These are phyloP conservation scores for Atta cephalotes DNA, from an alignment of 1,140 invertebrate genomes.

Conservation along the genomic window DNA sequence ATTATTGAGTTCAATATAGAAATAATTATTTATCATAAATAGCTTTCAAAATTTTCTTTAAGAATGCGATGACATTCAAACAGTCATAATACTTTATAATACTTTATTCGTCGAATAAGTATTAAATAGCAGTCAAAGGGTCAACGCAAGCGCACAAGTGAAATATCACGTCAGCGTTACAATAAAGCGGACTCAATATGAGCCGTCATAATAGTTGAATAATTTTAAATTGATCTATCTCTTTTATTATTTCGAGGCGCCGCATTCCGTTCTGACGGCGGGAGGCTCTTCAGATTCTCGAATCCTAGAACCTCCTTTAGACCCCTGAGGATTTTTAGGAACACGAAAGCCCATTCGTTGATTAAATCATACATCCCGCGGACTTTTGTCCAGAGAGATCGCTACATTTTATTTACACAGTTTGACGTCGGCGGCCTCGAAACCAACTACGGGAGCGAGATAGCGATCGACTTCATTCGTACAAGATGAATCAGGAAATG, in stretches of 20 bases:
- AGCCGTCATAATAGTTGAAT: constrained; percentile 79
- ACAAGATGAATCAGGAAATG: background rate
- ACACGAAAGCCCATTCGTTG: constrained; percentile 37
- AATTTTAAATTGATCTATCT: constrained; percentile 79
- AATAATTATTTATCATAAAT: background rate
- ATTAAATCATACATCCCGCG: constrained; percentile 14
- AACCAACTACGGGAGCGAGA: constrained; percentile 20
- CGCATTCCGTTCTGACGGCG: constrained; percentile 59
- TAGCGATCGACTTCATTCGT: constrained; percentile 25
- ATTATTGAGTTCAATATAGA: background rate
- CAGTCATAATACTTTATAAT: constrained; percentile 21
- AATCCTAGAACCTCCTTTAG: constrained; percentile 30
- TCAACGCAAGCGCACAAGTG: constrained; percentile 79
- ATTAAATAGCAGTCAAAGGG: constrained; percentile 21
- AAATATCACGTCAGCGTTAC: constrained; percentile 78
- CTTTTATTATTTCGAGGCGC: constrained; percentile 77
- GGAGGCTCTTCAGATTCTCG: background rate
- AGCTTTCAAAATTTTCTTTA: background rate
- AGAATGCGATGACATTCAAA: background rate
- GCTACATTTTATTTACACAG: constrained; percentile 31
- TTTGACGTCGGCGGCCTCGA: constrained; percentile 26
- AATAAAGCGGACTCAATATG: constrained; percentile 82
- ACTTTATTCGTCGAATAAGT: constrained; percentile 6
- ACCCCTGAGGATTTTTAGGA: constrained; percentile 44
- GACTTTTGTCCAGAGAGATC: constrained; percentile 41